Evolutionary conservation across 1,140 invertebrate genomes (phyloP), one percentile per base, ranked within the genome.

Genomic region (Leptinotarsa lineolata): DNA sequence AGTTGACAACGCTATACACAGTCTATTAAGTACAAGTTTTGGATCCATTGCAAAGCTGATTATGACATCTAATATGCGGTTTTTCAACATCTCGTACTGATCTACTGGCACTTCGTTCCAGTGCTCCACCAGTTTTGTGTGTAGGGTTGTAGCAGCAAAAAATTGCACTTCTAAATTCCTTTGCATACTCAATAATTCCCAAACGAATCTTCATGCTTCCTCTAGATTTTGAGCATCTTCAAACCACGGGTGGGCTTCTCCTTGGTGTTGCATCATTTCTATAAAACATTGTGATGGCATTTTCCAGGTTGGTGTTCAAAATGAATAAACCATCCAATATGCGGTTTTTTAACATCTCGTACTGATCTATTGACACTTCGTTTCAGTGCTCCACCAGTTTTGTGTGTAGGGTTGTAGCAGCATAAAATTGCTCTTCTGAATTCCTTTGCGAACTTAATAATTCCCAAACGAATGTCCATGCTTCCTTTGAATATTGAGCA

Each of bases 361-460:
- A 92, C 77, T 94, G 92, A 67, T 92, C 90, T 65, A 86, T 82
- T 24, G 95, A 94, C 44, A 97, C 88, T 87, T 97, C 93, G 80
- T 90, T 86, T 94, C 94, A 97, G 81, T 91, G 91, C 83, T 93
- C 92, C 74, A 94, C 90, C 48, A 97, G 89, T 86, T 97, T 97
- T 0, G 90, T 89, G 80, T 97, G 93, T 54, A 97, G 84, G 64
- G 94, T 95, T 66, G 92, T 94, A 8, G 95, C 95, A 71, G 92
- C 96, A 89, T 95, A 98, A 86, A 95, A 97, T 84, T 97, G 95
- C 4, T 95, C 92, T n/a, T n/a, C n/a, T n/a, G n/a, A n/a, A n/a
- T n/a, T n/a, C 88, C 95, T 94, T 70, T 90, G 88, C 12, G 91
- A 88, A 81, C 91, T 88, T 75, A 97, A 87, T 21, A 97, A 86